A percentile compares a stretch with the other conserved stretches of the same genome.
phyloP scores from a whole-genome alignment of 2,113 vertebrate genomes.

The Podiceps cristatus region DNA sequence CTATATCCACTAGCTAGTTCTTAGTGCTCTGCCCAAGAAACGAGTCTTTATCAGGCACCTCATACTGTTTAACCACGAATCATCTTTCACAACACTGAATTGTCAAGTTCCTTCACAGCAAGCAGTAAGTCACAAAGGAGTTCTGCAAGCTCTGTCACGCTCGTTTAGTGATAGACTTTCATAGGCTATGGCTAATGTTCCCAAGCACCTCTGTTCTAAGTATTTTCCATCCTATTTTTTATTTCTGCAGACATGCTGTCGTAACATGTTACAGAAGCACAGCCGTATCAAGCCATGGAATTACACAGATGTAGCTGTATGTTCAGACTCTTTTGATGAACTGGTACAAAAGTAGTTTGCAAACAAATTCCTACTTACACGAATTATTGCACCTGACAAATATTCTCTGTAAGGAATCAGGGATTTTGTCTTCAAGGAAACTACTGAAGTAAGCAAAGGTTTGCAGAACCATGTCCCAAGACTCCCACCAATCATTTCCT shows the following conservation, averaged over 20 bases:
- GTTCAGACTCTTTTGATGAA: not conserved
- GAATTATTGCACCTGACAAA: not conserved
- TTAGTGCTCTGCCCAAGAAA: not conserved
- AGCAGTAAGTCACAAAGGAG: not conserved
- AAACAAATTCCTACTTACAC: not conserved
- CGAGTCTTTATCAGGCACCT: not conserved
- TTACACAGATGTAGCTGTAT: not conserved
- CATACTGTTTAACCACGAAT: not conserved
- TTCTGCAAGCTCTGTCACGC: not conserved
- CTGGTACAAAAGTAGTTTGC: not conserved
- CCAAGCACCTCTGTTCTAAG: not conserved
- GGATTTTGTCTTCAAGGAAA: not conserved
- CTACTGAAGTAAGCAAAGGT: not conserved
- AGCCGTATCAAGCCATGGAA: rapidly evolving
- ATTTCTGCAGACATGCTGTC: not conserved
- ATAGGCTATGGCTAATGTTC: not conserved
- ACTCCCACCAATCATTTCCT: not conserved
- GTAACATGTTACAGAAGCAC: not conserved
- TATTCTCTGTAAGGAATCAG: not conserved
- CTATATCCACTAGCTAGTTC: not conserved
- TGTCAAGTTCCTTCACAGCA: not conserved
- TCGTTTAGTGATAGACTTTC: not conserved
- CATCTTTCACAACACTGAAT: not conserved
- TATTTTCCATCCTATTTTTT: not conserved
- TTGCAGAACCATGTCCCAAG: not conserved